Conservation (phyloP, 2,113 vertebrate genomes). For the Tinamus guttatus region DNA sequence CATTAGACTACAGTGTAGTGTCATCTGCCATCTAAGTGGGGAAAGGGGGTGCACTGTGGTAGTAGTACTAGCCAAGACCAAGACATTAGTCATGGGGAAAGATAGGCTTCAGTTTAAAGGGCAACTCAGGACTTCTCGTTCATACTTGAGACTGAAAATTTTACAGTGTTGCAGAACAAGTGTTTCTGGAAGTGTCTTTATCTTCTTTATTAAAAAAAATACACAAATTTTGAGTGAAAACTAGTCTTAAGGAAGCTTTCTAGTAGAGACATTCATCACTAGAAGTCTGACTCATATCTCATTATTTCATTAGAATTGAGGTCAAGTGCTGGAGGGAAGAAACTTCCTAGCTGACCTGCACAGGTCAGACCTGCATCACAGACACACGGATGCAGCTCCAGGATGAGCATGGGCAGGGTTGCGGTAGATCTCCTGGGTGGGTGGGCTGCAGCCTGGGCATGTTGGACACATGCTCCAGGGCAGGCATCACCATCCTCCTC, state of each 20-base stretch:
- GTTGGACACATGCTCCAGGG: accelerated
- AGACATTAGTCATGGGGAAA: neutral
- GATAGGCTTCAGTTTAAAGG: neutral
- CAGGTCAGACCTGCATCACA: accelerated
- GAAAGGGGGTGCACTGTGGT: neutral
- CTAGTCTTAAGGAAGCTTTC: constrained; percentile 19
- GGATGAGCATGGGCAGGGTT: neutral
- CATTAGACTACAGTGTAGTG: neutral
- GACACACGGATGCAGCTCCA: neutral
- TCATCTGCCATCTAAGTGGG: neutral
- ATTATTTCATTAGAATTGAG: constrained; percentile 40
- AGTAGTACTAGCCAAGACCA: neutral
- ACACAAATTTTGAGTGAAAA: neutral
- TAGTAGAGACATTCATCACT: constrained; percentile 54
- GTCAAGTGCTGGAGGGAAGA: neutral
- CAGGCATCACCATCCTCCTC: accelerated
- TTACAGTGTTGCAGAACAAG: neutral
- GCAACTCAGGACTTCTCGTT: neutral
- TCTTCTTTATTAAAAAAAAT: neutral
- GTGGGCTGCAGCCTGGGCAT: neutral
- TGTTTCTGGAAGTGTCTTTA: neutral
- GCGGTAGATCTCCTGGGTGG: neutral
- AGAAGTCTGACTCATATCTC: constrained; percentile 21
- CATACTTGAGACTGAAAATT: neutral
- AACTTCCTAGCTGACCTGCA: accelerated